These are phyloP conservation scores for Dipodomys stephensi DNA, from an alignment of 2,113 vertebrate species.

Conservation along the genomic window DNA sequence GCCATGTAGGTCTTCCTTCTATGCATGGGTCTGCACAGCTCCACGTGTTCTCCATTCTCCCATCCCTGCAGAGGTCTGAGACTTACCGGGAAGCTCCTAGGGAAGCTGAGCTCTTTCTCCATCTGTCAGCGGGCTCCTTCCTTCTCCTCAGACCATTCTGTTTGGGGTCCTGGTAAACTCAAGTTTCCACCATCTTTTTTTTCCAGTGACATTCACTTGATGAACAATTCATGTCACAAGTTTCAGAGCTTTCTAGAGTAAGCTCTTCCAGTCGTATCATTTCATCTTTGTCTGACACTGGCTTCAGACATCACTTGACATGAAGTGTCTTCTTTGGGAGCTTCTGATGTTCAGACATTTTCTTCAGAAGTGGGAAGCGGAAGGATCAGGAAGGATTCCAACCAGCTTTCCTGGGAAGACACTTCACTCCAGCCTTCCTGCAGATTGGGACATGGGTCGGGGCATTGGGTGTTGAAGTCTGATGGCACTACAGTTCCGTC, in stretches of 20 bases:
- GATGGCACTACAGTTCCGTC: neutral
- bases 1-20: neutral
- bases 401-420: neutral
- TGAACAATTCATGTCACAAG: neutral
- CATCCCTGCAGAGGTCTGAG: neutral
- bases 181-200: neutral
- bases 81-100: accelerated
- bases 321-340: neutral
- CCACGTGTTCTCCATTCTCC: neutral
- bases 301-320: neutral
- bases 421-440: neutral
- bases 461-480: neutral
- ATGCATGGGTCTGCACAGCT: neutral
- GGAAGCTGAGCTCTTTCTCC: neutral
- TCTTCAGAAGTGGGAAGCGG: neutral
- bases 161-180: neutral
- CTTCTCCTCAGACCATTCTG: neutral
- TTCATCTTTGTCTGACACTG: neutral
- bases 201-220: neutral
- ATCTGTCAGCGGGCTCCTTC: neutral
- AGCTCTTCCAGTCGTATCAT: neutral
- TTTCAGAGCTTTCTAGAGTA: neutral
- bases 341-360: neutral
- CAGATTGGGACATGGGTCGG: neutral
- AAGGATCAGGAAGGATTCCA: neutral